Conservation (phyloP, 2,888 invertebrate species). For the Dynastes grantii region DNA sequence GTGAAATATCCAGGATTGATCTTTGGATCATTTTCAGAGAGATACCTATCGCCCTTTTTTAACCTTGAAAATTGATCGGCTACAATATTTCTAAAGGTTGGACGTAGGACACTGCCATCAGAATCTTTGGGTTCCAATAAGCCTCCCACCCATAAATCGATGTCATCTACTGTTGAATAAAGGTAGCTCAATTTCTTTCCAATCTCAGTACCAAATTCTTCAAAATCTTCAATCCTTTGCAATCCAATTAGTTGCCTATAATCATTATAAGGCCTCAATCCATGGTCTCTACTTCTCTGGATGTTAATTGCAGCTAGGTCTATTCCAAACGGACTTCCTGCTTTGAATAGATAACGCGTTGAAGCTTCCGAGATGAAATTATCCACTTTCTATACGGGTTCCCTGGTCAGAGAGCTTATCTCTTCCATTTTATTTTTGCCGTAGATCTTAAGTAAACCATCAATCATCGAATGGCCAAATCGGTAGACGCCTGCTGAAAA, state of each 20-base stretch:
- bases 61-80: slow-evolving; percentile 85
- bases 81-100: slow-evolving; percentile 85
- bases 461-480: slow-evolving; percentile 89
- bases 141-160: slow-evolving; percentile 89
- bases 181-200: slow-evolving; percentile 73
- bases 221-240: slow-evolving; percentile 76
- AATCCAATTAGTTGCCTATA: slow-evolving; percentile 84
- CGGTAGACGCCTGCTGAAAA: slow-evolving; percentile 90
- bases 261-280: slow-evolving; percentile 82
- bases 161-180: slow-evolving; percentile 81
- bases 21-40: slow-evolving; percentile 81
- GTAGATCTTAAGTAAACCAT: slow-evolving; percentile 77
- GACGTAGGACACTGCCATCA: slow-evolving; percentile 82
- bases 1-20: slow-evolving; percentile 80
- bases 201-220: slow-evolving; percentile 77
- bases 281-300: slow-evolving; percentile 86
- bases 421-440: slow-evolving; percentile 72
- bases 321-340: slow-evolving; percentile 83
- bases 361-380: slow-evolving; percentile 79
- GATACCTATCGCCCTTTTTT: slow-evolving; percentile 85
- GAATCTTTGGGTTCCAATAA: slow-evolving; percentile 79
- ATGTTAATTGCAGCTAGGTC: slow-evolving; percentile 86
- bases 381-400: slow-evolving; percentile 83
- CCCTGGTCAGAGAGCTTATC: slow-evolving; percentile 74
- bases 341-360: slow-evolving; percentile 87